These are phyloP conservation scores for Acestrorhynchus altus DNA, from an alignment of 2,797 vertebrate species.

Conservation along the genomic window DNA sequence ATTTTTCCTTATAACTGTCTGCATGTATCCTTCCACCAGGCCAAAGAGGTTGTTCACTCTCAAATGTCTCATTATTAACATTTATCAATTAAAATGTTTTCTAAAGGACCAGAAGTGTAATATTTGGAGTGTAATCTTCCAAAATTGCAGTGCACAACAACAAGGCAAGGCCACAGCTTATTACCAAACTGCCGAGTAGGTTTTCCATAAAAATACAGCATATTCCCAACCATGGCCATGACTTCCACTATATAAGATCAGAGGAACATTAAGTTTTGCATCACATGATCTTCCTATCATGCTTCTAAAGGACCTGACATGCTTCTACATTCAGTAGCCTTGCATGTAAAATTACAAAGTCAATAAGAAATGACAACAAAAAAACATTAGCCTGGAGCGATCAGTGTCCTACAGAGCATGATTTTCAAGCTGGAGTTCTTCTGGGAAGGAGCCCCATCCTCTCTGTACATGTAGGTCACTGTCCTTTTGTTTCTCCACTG, in stretches of 20 bases:
- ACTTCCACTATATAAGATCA: not conserved
- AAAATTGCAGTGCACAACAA: not conserved
- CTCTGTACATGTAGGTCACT: slow-evolving; percentile 70
- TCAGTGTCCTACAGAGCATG: slow-evolving; percentile 37
- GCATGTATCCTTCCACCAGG: too few relatives aligned
- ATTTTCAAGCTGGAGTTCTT: slow-evolving; percentile 62
- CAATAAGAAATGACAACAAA: not conserved
- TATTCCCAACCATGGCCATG: not conserved
- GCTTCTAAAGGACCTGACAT: slow-evolving; percentile 26
- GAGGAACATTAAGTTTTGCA: slow-evolving; percentile 4
- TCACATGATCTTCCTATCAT: not conserved
- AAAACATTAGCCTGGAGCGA: slow-evolving; percentile 20
- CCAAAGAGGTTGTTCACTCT: too few relatives aligned
- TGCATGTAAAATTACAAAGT: not conserved
- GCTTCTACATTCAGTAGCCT: slow-evolving; percentile 26
- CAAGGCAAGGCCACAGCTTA: not conserved
- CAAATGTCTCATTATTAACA: too few relatives aligned
- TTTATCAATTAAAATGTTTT: too few relatives aligned
- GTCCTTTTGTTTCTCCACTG: slow-evolving; percentile 74
- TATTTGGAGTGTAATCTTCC: too few relatives aligned
- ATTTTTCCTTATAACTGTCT: too few relatives aligned
- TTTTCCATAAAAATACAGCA: not conserved
- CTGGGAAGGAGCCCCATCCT: slow-evolving; percentile 76
- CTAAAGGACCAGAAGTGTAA: too few relatives aligned
- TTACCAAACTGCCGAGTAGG: not conserved